A percentile compares a stretch with the other conserved stretches of the same genome.
These are phyloP conservation scores for Phalacrocorax brasilianus DNA, from an alignment of 2,113 vertebrate species.

Conservation along the genomic window DNA sequence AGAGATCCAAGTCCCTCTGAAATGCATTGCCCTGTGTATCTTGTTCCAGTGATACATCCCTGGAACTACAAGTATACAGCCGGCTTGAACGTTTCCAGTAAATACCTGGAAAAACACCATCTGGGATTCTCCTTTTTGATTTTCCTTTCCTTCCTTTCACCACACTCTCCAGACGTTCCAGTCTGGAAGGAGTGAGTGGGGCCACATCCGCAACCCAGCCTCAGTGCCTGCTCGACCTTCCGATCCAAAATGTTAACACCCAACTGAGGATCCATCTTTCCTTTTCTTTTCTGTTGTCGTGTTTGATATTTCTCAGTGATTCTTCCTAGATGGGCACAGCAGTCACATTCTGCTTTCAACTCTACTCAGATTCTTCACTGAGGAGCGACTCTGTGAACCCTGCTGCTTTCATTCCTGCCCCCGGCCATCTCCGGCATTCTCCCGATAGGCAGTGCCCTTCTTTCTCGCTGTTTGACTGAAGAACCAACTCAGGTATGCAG, in stretches of 20 bases:
- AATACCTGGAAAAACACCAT: constrained; percentile 16
- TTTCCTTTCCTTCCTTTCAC: constrained; percentile 8
- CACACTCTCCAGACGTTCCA: background rate
- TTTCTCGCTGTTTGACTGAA: background rate
- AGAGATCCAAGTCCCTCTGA: background rate
- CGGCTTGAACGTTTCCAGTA: background rate
- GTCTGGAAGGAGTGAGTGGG: background rate
- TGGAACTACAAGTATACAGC: background rate
- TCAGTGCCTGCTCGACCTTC: background rate
- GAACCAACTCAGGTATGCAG: background rate
- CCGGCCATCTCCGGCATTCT: background rate
- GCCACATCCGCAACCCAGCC: background rate
- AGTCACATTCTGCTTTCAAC: constrained; percentile 2
- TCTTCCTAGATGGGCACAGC: background rate
- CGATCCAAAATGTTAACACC: background rate
- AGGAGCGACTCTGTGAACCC: background rate
- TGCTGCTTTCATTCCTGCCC: background rate
- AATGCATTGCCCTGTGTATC: background rate
- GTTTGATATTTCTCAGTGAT: background rate
- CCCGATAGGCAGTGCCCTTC: background rate
- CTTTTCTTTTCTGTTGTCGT: background rate
- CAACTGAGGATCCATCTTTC: background rate
- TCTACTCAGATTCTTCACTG: background rate
- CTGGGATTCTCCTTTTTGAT: constrained; percentile 1
- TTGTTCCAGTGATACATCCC: background rate